Conservation (phyloP, 2,888 invertebrate species). For the Calliphora vomitoria region DNA sequence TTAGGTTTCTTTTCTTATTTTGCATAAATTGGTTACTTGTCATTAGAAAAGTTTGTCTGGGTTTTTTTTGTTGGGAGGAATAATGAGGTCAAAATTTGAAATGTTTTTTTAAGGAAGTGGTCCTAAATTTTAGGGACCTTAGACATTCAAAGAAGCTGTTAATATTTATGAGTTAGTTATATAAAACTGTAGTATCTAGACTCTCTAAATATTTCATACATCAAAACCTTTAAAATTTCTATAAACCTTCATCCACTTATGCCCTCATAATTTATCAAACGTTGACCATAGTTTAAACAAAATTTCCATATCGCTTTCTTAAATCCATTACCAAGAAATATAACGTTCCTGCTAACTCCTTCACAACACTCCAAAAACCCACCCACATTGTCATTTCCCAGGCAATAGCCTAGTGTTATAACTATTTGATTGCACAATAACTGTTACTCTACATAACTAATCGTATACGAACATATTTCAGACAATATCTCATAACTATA, state of each 20-base stretch:
- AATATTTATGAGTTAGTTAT: no score
- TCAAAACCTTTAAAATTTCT: no score
- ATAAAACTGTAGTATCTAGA: no score
- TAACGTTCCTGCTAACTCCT: not conserved
- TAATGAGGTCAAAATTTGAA: not conserved
- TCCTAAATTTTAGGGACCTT: no score
- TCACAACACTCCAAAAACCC: not conserved
- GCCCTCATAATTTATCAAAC: not conserved
- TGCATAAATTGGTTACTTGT: constrained; percentile 40
- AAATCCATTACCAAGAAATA: not conserved
- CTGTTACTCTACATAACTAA: not conserved
- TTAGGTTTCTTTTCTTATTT: not conserved
- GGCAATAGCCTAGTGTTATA: not conserved
- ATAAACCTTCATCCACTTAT: no score
- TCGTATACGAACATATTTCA: not conserved
- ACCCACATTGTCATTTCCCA: constrained; percentile 18
- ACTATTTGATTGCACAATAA: constrained; percentile 12
- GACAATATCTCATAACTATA: not conserved
- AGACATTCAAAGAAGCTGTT: no score
- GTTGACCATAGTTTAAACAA: not conserved
- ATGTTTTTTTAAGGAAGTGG: no score
- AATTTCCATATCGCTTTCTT: not conserved
- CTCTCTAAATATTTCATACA: no score
- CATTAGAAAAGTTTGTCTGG: not conserved
- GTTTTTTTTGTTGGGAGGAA: not conserved